Base-by-base conservation (phyloP, 2,113 vertebrate genomes). In the Pan paniscus region DNA sequence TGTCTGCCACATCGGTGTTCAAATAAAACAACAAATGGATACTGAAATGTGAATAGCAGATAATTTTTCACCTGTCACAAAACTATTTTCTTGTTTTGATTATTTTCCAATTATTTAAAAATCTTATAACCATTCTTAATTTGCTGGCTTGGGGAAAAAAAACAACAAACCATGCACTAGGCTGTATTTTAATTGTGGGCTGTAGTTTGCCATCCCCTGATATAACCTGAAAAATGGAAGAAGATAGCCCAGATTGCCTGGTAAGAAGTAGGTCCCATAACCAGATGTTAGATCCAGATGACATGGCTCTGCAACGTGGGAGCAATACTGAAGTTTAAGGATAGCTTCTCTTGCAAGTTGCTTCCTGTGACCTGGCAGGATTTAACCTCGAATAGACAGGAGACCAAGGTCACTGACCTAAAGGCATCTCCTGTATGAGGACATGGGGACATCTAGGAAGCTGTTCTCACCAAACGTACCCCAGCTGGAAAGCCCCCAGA, bases 1-100 rank as follows among this genome's bases (percentile, higher is more conserved):
- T 83, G 55, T 70, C n/a, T 90, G 9, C 22, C 25, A 46, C 11
- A 38, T 35, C 17, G 38, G 25, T 72, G 40, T 76, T 93, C 57
- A n/a, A 85, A 20, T 84, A 93, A 95, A 93, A 73, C 52, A 85
- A 8, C 25, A 88, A 14, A n/a, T 84, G 30, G 88, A 64, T n/a
- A 8, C 35, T 43, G 40, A 68, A 61, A 68, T 59, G 35, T 92
- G 55, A 57, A 3, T 22, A 48, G 40, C n/a, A 70, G 48, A 18
- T 35, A 9, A 25, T 73, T 90, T 90, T 52, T 78, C 32, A 94
- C 32, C 23, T 12, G 3, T 46, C 73, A 86, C 48, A 75, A 61
- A 96, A 93, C 4, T n/a, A 23, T 52, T 68, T 80, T 89, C 59
- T 83, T 67, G 18, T 92, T 91, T 59, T 67, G 14, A 27, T 89